Evolutionary conservation across 92 coral and sea anemone genomes (phyloP), one percentile per base, ranked within the genome.

Genomic region (Paragorgia papillata): DNA sequence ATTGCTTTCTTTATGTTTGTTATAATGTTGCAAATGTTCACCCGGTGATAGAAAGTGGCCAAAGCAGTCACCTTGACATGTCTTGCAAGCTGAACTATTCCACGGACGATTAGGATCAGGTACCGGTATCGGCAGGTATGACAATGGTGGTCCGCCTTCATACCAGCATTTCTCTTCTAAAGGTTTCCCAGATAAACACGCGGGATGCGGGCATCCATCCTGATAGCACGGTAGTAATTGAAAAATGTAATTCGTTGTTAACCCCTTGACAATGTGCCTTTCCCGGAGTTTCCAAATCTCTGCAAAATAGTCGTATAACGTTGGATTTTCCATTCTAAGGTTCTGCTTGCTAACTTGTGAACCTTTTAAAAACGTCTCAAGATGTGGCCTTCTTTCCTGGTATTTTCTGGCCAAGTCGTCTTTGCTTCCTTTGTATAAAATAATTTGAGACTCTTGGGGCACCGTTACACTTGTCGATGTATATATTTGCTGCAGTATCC

Each of bases 31-130:
- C 75, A 62, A 62, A 43, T 64, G 73, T 44, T 77, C 61, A 55
- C 44, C 75, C 43, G 82, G 82, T 33, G 63, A 58, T 37, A 83
- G 65, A 44, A 50, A 83, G 57, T 82, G 76, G 54, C 81, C 86
- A 62, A 50, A 61, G 57, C 81, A 82, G 55, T 46, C 27, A 68
- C 81, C 82, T 63, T 70, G 51, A 69, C 86, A 82, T 60, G 41
- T 65, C 39, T 62, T 51, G 75, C 69, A 74, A 33, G 44, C 78
- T 51, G 58, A 5, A 21, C 63, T 82, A 48, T 84, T 85, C 89
- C 83, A 81, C 61, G 83, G 86, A 49, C 85, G 32, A 40, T 19
- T 41, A 69, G 76, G 66, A 66, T 85, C 89, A 53, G 89, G 82
- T 20, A 75, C 58, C 30, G 86, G 83, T 26, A 84, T 58, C 25